phyloP scores from a whole-genome alignment of 2,888 invertebrate genomes.

The Eremobia ochroleuca region DNA sequence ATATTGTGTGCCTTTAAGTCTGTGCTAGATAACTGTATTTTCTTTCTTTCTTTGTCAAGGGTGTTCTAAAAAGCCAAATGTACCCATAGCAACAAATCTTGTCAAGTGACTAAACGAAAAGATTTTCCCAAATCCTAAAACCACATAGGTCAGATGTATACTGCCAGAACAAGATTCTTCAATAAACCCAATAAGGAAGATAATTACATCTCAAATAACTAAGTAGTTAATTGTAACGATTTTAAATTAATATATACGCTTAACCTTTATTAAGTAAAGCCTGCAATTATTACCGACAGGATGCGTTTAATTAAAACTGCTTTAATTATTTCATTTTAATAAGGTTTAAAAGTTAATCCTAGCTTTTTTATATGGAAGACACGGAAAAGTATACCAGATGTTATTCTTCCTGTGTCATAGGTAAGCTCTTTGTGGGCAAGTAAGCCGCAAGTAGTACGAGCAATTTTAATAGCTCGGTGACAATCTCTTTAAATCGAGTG shows the following conservation, averaged over 20 bases:
- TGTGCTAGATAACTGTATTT: too few species aligned
- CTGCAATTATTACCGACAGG: constrained; percentile 45
- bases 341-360: constrained; percentile 29
- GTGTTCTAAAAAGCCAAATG: neutral
- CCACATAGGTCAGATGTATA: constrained; percentile 9
- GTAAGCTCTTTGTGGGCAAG: neutral
- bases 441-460: neutral
- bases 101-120: neutral
- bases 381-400: constrained; percentile 2
- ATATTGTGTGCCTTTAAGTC: too few species aligned
- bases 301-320: constrained; percentile 42
- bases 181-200: constrained; percentile 58
- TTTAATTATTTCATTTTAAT: constrained; percentile 57
- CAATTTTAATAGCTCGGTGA: constrained; percentile 29
- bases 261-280: constrained; percentile 50
- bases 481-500: constrained; percentile 39
- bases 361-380: constrained; percentile 3
- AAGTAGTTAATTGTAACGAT: constrained; percentile 49
- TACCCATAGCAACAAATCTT: neutral
- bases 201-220: constrained; percentile 31
- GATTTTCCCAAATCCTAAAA: neutral
- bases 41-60: too few species aligned
- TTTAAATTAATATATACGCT: constrained; percentile 44
- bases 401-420: neutral
- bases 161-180: constrained; percentile 9